Evolutionary conservation across 2,113 vertebrate genomes (phyloP), one percentile per base, ranked within the genome.

Genomic region (Pluvialis apricaria): DNA sequence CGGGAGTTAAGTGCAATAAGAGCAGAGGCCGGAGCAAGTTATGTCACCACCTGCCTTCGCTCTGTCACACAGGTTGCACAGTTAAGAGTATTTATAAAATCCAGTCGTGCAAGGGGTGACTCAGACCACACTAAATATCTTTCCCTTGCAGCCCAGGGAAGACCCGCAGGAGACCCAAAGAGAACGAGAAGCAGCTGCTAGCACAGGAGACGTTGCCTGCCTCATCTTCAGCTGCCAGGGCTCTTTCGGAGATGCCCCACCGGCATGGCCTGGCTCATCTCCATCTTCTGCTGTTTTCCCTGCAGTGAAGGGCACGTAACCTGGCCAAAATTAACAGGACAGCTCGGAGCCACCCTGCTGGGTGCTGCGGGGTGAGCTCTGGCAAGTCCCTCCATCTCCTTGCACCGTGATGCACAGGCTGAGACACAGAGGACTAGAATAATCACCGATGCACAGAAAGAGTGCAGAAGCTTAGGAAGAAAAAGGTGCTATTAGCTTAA

Each of bases 161-260:
- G n/a, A 22, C 12, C 6, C 0, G 0, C 54, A 21, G 58, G 20
- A 28, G 5, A 21, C 3, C 13, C 0, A 14, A 65, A 34, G 38
- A 25, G 32, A 49, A 38, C 11, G 24, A 25, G 80, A 44, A 64
- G 61, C 12, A 6, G 42, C 34, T 54, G 71, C 10, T 29, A 4
- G 13, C 28, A 21, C 5, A 4, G 15, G 2, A 10, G 55, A 15
- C 1, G 0, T 2, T 13, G 32, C 25, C 61, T 34, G 10, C 19
- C 38, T 16, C 0, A 0, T 1, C 38, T 60, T 8, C 44, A 11
- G 62, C 19, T 26, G 58, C 38, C 44, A 13, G 17, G 19, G 40
- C 38, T 72, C n/a, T 45, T 58, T 6, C 0, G 1, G 78, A 82
- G 54, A 9, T 22, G 24, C 6, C 16, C 40, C 66, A 14, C 7